Evolutionary conservation across 2,797 vertebrate species (phyloP).

Genomic region (Tympanoctomys barrerae): DNA sequence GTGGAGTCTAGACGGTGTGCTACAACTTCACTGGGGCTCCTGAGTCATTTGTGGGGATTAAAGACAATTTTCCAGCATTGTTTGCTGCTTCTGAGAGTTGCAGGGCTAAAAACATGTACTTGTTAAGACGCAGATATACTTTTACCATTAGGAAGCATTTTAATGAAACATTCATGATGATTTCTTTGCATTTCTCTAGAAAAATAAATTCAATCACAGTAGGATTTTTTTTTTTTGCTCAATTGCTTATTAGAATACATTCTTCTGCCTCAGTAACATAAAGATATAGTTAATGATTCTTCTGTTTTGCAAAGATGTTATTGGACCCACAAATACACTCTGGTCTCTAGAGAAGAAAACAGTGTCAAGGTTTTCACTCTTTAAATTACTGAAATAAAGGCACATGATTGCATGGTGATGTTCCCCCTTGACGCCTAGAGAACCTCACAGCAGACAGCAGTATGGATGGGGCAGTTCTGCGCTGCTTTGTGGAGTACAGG

Average conservation of each 20-base stretch:
- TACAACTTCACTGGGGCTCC: constrained; percentile 63
- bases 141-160: constrained; percentile 75
- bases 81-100: constrained; percentile 61
- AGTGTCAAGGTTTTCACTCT: constrained; percentile 66
- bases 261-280: constrained; percentile 73
- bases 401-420: constrained; percentile 59
- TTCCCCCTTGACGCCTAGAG: constrained; percentile 42
- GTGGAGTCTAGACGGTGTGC: constrained; percentile 45
- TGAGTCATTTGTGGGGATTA: constrained; percentile 67
- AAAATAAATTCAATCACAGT: constrained; percentile 86
- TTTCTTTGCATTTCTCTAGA: constrained; percentile 84
- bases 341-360: constrained; percentile 69
- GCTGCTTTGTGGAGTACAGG: not conserved
- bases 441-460: constrained; percentile 1
- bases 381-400: constrained; percentile 65
- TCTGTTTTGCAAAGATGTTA: constrained; percentile 81
- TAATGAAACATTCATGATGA: constrained; percentile 88
- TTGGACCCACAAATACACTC: constrained; percentile 83
- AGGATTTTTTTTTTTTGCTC: constrained; percentile 74
- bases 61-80: constrained; percentile 63
- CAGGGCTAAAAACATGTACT: constrained; percentile 41
- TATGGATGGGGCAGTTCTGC: not conserved
- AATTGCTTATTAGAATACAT: constrained; percentile 76
- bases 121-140: constrained; percentile 60
- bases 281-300: constrained; percentile 83